Evolutionary conservation across 2,888 invertebrate genomes (phyloP), one percentile per base, ranked within the genome.

Genomic region (Drosophila pegasa): DNA sequence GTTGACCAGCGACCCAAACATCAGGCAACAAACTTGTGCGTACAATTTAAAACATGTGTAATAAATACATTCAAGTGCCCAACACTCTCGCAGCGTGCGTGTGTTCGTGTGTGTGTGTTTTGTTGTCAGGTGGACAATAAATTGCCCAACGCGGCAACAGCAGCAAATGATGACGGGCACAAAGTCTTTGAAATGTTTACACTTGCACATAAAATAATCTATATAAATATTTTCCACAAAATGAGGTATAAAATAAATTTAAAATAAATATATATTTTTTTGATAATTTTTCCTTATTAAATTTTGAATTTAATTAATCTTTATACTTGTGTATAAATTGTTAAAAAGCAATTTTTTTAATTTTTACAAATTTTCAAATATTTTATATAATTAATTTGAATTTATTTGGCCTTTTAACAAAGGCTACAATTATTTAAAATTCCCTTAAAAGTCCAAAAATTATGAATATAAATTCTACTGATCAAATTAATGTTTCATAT

Each of bases 11-110:
- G 58, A 63, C 57, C 79, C 81, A 35, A 80, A 29, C 50, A 35
- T 22, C 70, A 69, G 63, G 67, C 85, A 78, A 56, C 86, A 82
- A 82, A 77, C 71, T 77, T 82, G 87, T 86, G 81, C 88, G 72
- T 66, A 82, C 89, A 87, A 71, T 89, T 86, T 85, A 72, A 82
- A 88, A 85, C 83, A 84, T 81, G 87, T 88, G 88, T 84, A 87
- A 88, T 88, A 88, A 83, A 83, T 87, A 75, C 78, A 80, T 88
- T 79, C 58, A 73, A 87, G 61, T 58, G 40, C 31, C 55, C 55
- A 22, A 18, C 56, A 67, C 31, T 45, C 27, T 38, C 16, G 18
- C 25, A 45, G 22, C 27, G 50, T 38, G 12, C 43, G 12, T 33
- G 22, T 25, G 16, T 54, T 31, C 48, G 45, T 41, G 18, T 22